Evolutionary conservation across 2,113 vertebrate species (phyloP).

Genomic region (Rhinoderma darwinii): DNA sequence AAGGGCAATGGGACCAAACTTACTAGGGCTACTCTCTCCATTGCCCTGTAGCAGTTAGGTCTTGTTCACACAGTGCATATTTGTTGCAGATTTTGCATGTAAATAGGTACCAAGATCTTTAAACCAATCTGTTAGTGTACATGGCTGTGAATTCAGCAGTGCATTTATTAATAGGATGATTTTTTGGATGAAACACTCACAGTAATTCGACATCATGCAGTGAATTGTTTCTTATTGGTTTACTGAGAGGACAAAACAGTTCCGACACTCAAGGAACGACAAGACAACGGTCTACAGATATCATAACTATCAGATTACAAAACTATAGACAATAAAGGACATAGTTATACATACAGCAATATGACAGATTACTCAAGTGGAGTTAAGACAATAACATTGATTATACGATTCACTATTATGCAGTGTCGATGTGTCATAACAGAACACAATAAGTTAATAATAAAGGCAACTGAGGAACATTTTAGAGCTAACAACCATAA

Average conservation of each 20-base stretch:
- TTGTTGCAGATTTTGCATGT: too few relatives aligned
- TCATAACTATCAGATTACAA: neutral
- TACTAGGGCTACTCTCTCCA: neutral
- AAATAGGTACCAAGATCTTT: neutral
- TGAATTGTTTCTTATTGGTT: neutral
- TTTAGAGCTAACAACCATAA: constrained; percentile 21
- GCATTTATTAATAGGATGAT: neutral
- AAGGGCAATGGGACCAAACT: neutral
- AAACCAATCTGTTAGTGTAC: neutral
- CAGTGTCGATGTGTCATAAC: neutral
- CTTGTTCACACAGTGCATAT: too few relatives aligned
- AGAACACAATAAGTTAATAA: constrained; percentile 35
- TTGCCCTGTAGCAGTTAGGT: neutral
- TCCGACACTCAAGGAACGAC: neutral
- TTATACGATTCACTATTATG: constrained; percentile 14
- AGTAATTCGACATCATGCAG: constrained; percentile 7
- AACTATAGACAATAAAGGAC: constrained; percentile 28
- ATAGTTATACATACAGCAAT: constrained; percentile 12
- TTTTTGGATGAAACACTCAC: neutral
- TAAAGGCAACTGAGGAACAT: constrained; percentile 41
- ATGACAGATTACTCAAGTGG: neutral
- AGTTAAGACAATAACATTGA: constrained; percentile 32
- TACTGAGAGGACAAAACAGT: neutral
- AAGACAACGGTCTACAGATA: constrained; percentile 5
- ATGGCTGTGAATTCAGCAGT: constrained; percentile 7